Conservation (phyloP, 2,888 invertebrate genomes). For the Tolmerus cingulatus region DNA sequence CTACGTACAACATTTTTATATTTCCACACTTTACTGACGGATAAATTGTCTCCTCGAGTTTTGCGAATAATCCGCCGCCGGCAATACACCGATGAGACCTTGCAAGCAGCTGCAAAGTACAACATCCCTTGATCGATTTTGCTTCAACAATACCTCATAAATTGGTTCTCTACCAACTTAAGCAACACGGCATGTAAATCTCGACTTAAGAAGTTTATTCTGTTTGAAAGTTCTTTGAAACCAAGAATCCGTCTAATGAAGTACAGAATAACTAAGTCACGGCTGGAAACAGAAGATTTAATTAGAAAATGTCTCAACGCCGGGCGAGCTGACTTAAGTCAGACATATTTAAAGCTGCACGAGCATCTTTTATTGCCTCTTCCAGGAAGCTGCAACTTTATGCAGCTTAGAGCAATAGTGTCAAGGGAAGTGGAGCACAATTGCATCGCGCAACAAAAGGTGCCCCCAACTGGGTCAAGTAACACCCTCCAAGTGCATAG, state of each 20-base stretch:
- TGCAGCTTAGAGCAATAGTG: neutral
- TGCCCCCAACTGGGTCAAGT: slow-evolving; percentile 32
- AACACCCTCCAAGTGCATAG: slow-evolving; percentile 22
- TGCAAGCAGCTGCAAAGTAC: neutral
- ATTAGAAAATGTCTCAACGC: neutral
- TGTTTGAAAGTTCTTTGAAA: neutral
- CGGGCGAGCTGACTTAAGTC: neutral
- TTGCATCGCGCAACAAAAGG: neutral
- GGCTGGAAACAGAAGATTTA: neutral
- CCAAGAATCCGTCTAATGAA: neutral
- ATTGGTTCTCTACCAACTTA: neutral
- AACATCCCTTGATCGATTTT: neutral
- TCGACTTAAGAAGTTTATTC: neutral
- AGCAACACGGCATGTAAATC: neutral
- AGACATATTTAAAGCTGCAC: neutral
- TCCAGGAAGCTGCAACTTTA: neutral
- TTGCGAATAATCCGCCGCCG: neutral
- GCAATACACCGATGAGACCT: neutral
- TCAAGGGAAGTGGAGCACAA: slow-evolving; percentile 27
- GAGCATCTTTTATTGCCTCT: neutral
- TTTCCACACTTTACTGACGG: neutral
- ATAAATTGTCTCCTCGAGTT: neutral
- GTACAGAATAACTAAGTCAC: neutral
- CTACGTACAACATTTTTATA: neutral
- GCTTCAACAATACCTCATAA: neutral